Evolutionary conservation across 2,113 vertebrate genomes (phyloP).

Genomic region (Ictalurus punctatus): DNA sequence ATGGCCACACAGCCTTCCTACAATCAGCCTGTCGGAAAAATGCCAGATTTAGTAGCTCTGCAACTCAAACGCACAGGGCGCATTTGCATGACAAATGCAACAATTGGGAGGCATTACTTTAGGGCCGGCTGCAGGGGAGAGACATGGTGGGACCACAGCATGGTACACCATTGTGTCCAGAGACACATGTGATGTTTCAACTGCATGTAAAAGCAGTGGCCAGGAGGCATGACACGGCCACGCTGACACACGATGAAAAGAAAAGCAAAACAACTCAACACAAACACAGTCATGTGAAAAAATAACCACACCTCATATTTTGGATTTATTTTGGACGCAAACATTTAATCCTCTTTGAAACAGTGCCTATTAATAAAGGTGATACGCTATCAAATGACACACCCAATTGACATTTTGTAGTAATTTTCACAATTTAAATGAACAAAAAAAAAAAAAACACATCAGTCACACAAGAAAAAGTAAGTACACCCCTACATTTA

Average conservation of each 20-base stretch:
- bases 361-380: too few relatives aligned
- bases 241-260: neutral
- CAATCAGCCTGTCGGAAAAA: slow-evolving; percentile 53
- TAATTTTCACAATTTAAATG: too few relatives aligned
- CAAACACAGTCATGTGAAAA: neutral
- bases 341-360: too few relatives aligned
- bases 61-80: slow-evolving; percentile 48
- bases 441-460: too few relatives aligned
- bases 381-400: too few relatives aligned
- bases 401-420: too few relatives aligned
- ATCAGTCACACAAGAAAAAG: too few relatives aligned
- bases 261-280: neutral
- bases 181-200: neutral
- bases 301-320: too few relatives aligned
- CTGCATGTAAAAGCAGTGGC: slow-evolving; percentile 23
- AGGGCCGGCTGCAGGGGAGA: slow-evolving; percentile 41
- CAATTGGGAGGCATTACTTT: slow-evolving; percentile 46
- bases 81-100: slow-evolving; percentile 66
- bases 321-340: too few relatives aligned
- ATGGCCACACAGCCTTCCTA: slow-evolving; percentile 47
- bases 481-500: too few relatives aligned
- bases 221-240: neutral
- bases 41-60: slow-evolving; percentile 58
- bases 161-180: slow-evolving; percentile 27
- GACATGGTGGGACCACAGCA: neutral